Conservation (phyloP, 2,113 vertebrate genomes). For the Mirza zaza region DNA sequence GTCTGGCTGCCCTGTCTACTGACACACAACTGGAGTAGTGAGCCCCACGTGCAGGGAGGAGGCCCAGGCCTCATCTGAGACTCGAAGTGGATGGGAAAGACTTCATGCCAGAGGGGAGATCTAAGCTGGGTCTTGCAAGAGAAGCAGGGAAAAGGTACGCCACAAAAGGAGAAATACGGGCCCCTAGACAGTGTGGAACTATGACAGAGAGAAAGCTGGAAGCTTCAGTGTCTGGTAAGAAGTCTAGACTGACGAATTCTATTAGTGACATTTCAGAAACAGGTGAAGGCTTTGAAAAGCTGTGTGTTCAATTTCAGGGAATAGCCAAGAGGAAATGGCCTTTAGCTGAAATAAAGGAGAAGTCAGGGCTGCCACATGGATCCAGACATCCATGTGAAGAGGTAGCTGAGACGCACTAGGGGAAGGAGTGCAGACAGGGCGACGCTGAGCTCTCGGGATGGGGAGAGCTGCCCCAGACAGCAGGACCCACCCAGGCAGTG, state of each 20-base stretch:
- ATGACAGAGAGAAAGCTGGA: background rate
- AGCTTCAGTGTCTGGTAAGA: background rate
- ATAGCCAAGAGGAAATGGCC: background rate
- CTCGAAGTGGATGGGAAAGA: background rate
- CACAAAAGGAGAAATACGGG: background rate
- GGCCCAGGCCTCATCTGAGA: background rate
- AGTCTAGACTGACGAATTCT: background rate
- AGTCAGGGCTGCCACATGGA: background rate
- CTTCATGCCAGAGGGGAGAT: background rate
- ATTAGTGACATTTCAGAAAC: background rate
- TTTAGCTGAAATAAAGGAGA: background rate
- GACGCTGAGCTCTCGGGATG: fast-evolving
- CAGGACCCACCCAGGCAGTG: background rate
- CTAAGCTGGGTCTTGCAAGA: background rate
- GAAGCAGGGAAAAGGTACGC: background rate
- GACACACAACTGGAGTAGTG: background rate
- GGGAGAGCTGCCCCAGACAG: fast-evolving
- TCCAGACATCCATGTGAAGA: fast-evolving
- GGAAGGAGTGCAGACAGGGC: background rate
- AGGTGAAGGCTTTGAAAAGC: background rate
- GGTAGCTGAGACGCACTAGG: fast-evolving
- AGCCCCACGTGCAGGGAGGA: background rate
- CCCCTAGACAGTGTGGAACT: background rate
- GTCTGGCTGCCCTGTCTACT: background rate
- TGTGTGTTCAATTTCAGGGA: background rate